These are phyloP conservation scores for Autographa gamma DNA, from an alignment of 2,888 invertebrate genomes.

Conservation along the genomic window DNA sequence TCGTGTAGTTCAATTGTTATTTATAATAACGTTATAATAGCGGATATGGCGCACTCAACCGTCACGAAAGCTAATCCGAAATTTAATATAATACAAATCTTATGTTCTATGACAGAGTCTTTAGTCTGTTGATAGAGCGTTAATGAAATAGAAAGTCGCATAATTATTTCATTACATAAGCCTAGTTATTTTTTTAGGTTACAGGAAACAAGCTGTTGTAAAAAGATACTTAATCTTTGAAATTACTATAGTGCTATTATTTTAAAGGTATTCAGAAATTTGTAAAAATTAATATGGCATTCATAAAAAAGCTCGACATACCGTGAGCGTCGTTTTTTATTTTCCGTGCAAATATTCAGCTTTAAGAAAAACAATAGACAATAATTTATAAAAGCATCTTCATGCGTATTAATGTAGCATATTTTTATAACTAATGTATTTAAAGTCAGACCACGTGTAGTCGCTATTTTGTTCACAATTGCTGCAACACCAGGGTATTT, in stretches of 20 bases:
- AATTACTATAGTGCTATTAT: background rate
- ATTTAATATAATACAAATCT: background rate
- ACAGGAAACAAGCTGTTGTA: background rate
- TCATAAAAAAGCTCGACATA: too few relatives aligned
- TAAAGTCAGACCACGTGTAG: conserved; percentile 61
- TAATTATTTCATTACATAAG: background rate
- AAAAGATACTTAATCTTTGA: background rate
- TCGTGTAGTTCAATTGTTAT: conserved; percentile 68
- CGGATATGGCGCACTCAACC: conserved; percentile 62
- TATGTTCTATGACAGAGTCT: background rate
- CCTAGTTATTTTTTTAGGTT: background rate
- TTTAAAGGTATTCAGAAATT: too few relatives aligned
- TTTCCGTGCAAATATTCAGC: too few relatives aligned
- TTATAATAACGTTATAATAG: conserved; percentile 54
- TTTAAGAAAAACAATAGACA: background rate
- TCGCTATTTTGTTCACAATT: conserved; percentile 68
- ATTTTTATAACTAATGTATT: conserved; percentile 48
- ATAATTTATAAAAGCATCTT: conserved; percentile 7
- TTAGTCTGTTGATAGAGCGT: background rate
- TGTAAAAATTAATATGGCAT: too few relatives aligned
- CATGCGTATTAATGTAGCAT: conserved; percentile 19
- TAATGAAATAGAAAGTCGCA: conserved; percentile 1
- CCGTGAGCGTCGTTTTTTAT: too few relatives aligned
- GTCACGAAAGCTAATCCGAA: conserved; percentile 56
- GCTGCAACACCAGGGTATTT: conserved; percentile 64